These are phyloP conservation scores for Tridacna gigas DNA, from an alignment of 2,888 invertebrate genomes.

Conservation along the genomic window DNA sequence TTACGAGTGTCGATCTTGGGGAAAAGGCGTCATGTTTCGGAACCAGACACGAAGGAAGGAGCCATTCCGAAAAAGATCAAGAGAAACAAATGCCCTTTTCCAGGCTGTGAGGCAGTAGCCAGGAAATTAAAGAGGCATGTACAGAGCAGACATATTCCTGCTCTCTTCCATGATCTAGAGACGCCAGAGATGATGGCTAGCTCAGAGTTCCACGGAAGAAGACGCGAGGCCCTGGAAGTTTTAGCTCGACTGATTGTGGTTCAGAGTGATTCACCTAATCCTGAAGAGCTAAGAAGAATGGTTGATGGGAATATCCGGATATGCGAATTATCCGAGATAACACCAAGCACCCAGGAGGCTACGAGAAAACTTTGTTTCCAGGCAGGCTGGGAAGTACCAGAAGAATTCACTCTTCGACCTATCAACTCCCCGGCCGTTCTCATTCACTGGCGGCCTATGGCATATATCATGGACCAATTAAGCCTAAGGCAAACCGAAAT, in stretches of 20 bases:
- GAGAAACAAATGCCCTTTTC: constrained; percentile 2
- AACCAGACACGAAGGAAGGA: neutral
- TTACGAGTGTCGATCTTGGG: neutral
- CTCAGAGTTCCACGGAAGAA: neutral
- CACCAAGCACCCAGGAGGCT: constrained; percentile 4
- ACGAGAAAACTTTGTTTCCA: constrained; percentile 2
- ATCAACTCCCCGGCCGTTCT: constrained; percentile 24
- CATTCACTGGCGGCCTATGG: constrained; percentile 6
- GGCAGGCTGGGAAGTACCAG: constrained; percentile 15
- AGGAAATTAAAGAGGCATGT: neutral
- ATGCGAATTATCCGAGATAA: neutral
- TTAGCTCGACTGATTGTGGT: neutral
- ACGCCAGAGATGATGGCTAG: neutral
- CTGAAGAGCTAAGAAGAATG: too few relatives aligned
- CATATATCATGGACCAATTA: neutral
- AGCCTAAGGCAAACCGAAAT: neutral
- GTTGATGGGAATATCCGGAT: neutral
- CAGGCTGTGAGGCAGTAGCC: neutral
- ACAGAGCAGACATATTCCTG: constrained; percentile 1
- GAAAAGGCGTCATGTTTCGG: neutral
- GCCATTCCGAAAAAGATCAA: neutral
- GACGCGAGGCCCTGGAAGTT: neutral
- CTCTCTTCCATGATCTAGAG: neutral
- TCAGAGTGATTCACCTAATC: neutral
- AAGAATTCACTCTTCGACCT: constrained; percentile 19